Evolutionary conservation across 2,888 invertebrate genomes (phyloP).

Genomic region (Philhelius pedissequus): DNA sequence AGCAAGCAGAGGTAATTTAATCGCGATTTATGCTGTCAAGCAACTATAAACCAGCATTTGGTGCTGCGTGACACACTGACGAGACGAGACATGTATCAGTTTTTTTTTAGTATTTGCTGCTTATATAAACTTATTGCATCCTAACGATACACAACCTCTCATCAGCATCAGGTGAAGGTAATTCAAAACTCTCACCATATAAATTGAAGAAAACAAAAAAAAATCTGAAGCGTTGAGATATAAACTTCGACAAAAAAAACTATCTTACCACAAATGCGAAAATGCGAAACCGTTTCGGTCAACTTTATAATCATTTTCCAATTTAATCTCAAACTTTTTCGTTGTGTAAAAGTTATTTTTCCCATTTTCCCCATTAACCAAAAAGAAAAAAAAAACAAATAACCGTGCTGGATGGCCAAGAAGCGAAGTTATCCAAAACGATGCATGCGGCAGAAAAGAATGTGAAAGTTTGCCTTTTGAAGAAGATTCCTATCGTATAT

Average conservation of each 20-base stretch:
- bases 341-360: background rate
- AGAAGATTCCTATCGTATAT: slow-evolving; percentile 52
- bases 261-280: slow-evolving; percentile 44
- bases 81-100: slow-evolving; percentile 11
- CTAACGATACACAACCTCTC: background rate
- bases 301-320: slow-evolving; percentile 52
- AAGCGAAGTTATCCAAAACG: background rate
- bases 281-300: slow-evolving; percentile 50
- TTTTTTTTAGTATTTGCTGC: background rate
- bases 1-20: slow-evolving; percentile 56
- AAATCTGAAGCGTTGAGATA: background rate
- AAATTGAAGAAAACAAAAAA: background rate
- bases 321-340: slow-evolving; percentile 17
- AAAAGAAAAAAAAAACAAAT: background rate
- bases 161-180: slow-evolving; percentile 49
- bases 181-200: slow-evolving; percentile 63
- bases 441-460: background rate
- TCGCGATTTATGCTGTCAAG: slow-evolving; percentile 59
- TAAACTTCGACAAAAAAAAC: background rate
- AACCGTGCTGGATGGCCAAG: background rate
- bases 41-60: slow-evolving; percentile 51
- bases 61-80: slow-evolving; percentile 39
- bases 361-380: background rate
- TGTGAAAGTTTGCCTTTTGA: slow-evolving; percentile 61
- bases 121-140: background rate